A percentile compares a stretch with the other conserved stretches of the same genome.
Conservation (phyloP, 2,888 invertebrate species). For the Gymnocheta viridis region DNA sequence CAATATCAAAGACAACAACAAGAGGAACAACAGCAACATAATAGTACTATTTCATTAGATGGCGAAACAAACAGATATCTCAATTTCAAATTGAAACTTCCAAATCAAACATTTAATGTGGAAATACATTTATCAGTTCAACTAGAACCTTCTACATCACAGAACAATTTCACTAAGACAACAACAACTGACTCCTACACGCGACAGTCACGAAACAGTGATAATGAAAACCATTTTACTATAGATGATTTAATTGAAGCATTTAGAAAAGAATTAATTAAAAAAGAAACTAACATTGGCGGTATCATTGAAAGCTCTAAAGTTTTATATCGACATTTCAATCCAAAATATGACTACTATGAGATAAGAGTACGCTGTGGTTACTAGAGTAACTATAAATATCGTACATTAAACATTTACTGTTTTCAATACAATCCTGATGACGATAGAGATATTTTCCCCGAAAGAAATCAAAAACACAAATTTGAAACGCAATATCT, state of each 20-base stretch:
- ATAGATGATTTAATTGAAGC: too few species aligned
- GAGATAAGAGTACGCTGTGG: conserved; percentile 12
- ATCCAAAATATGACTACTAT: conserved; percentile 27
- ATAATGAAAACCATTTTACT: too few species aligned
- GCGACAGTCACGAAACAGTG: background rate
- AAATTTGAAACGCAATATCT: background rate
- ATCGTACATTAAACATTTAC: too few species aligned
- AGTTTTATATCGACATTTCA: conserved; percentile 48
- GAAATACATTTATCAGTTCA: too few species aligned
- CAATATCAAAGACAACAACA: too few species aligned
- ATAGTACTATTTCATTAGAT: too few species aligned
- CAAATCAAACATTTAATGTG: too few species aligned
- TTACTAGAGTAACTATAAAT: conserved; percentile 36
- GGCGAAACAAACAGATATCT: too few species aligned
- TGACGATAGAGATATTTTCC: background rate
- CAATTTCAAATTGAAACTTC: too few species aligned
- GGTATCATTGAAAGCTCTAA: conserved; percentile 40
- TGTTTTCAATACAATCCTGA: background rate
- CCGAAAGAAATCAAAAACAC: background rate
- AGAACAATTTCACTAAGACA: background rate
- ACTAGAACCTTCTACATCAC: too few species aligned
- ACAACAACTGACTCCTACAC: background rate
- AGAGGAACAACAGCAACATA: too few species aligned
- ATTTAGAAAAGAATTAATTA: background rate
- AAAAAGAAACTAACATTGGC: conserved; percentile 22